These are phyloP conservation scores for Nephrotoma flavescens DNA, from an alignment of 2,888 invertebrate genomes.

Conservation along the genomic window DNA sequence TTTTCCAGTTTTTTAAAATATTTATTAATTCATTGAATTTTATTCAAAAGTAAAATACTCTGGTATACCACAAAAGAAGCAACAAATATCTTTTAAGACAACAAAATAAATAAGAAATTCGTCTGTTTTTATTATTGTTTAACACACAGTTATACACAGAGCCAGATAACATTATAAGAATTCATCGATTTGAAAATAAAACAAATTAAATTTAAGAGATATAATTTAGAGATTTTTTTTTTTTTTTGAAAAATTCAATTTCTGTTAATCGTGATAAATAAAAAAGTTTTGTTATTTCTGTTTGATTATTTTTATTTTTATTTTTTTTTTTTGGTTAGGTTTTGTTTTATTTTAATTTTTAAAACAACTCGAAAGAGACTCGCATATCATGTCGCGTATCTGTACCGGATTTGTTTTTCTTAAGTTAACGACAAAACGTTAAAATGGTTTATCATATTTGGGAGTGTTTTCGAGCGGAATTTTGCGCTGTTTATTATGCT, in stretches of 20 bases:
- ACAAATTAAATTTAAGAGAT: background rate
- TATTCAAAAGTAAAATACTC: background rate
- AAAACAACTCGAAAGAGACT: background rate
- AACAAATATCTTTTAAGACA: background rate
- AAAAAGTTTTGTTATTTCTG: background rate
- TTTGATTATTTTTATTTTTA: background rate
- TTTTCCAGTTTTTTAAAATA: background rate
- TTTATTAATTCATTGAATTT: background rate
- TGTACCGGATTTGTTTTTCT: background rate
- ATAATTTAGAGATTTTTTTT: background rate
- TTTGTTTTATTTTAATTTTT: background rate
- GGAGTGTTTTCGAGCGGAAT: background rate
- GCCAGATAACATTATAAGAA: background rate
- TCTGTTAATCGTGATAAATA: background rate
- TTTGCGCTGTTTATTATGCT: background rate
- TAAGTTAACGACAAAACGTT: background rate
- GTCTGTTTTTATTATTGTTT: background rate
- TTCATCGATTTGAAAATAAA: background rate
- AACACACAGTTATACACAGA: background rate
- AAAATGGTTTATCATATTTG: background rate
- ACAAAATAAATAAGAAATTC: background rate
- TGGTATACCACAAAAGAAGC: background rate
- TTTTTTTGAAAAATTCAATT: background rate
- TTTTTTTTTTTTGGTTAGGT: background rate
- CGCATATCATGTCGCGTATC: background rate